These are phyloP conservation scores for Oligia latruncula DNA, from an alignment of 2,888 invertebrate species.

Conservation along the genomic window DNA sequence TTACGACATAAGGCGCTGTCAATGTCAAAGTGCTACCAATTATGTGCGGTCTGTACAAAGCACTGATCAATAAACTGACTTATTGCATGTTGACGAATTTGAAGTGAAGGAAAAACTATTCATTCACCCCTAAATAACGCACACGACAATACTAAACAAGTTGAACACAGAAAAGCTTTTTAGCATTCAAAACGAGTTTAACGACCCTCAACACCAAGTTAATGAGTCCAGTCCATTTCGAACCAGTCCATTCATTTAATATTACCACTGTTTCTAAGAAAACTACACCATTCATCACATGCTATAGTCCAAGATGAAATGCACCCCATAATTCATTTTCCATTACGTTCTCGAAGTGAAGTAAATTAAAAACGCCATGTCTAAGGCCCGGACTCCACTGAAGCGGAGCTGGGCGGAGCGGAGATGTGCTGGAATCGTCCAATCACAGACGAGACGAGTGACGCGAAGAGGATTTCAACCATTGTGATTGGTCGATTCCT, in stretches of 20 bases:
- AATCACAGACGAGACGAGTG: too few relatives aligned
- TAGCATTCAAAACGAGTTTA: not conserved
- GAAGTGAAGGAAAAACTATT: not conserved
- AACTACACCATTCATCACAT: slow-evolving; percentile 6
- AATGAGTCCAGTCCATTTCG: not conserved
- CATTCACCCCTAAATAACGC: not conserved
- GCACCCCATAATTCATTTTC: slow-evolving; percentile 41
- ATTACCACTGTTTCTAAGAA: slow-evolving; percentile 16
- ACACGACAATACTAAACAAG: not conserved
- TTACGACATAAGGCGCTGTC: too few relatives aligned
- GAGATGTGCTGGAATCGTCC: too few relatives aligned
- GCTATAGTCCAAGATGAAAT: slow-evolving; percentile 36
- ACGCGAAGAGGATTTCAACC: too few relatives aligned
- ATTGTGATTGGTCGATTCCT: too few relatives aligned
- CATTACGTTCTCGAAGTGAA: slow-evolving; percentile 47
- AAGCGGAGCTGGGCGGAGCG: too few relatives aligned
- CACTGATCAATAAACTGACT: too few relatives aligned
- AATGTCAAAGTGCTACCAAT: too few relatives aligned
- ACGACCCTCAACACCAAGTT: not conserved
- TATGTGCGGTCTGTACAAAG: too few relatives aligned
- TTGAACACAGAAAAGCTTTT: not conserved
- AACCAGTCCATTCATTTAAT: not conserved
- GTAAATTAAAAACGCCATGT: slow-evolving; percentile 46
- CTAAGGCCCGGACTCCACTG: too few relatives aligned
- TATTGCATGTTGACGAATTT: not conserved